Evolutionary conservation across 2,797 vertebrate species (phyloP).

Genomic region (Psittacula derbiana): DNA sequence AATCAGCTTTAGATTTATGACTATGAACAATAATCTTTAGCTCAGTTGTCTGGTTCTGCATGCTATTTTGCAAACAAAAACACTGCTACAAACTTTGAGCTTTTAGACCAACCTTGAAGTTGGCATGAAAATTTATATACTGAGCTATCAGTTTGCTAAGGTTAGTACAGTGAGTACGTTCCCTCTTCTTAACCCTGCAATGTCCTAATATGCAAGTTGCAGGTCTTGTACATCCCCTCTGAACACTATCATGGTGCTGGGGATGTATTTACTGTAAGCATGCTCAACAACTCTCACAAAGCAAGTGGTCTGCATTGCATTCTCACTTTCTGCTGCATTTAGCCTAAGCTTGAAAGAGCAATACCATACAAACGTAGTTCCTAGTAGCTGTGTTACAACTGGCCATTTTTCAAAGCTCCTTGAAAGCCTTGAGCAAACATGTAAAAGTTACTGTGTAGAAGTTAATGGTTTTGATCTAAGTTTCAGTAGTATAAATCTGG

Average conservation of each 20-base stretch:
- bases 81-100: not conserved
- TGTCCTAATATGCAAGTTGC: not conserved
- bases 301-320: not conserved
- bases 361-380: not conserved
- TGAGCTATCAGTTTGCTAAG: not conserved
- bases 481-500: conserved; percentile 25
- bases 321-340: not conserved
- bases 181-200: not conserved
- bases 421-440: conserved; percentile 13
- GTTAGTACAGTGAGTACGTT: not conserved
- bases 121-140: not conserved
- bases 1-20: conserved; percentile 58
- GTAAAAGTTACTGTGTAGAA: not conserved
- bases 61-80: conserved; percentile 31
- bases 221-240: not conserved
- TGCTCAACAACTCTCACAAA: not conserved
- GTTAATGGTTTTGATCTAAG: conserved; percentile 27
- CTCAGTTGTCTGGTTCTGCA: conserved; percentile 22
- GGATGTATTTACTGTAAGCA: not conserved
- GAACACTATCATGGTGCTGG: not conserved
- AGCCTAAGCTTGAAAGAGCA: not conserved
- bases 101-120: conserved; percentile 33
- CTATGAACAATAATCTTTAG: conserved; percentile 35
- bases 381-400: not conserved
- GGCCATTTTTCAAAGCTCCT: not conserved